A percentile compares a stretch with the other conserved stretches of the same genome.
Evolutionary conservation across 2,797 vertebrate genomes (phyloP).

Genomic region (Enteromius argenteus): DNA sequence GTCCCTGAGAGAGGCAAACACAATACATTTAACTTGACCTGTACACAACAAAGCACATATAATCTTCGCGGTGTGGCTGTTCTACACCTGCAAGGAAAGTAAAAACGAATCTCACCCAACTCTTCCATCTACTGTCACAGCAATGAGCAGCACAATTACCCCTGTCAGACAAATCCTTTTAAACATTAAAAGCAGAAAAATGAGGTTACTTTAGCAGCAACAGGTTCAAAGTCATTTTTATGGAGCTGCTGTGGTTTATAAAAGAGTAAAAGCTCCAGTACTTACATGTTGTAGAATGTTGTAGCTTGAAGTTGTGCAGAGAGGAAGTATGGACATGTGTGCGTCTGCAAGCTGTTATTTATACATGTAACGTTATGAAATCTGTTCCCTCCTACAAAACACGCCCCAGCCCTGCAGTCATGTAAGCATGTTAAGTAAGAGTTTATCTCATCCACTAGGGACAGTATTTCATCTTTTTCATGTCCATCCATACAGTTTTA

Average conservation of each 20-base stretch:
- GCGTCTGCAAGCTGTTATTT: not conserved
- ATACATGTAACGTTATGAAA: constrained; percentile 35
- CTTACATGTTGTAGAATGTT: constrained; percentile 38
- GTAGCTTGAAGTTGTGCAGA: not conserved
- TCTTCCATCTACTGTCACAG: constrained; percentile 71
- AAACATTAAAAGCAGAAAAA: constrained; percentile 7
- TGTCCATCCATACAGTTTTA: not conserved
- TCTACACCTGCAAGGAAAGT: not conserved
- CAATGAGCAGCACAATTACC: constrained; percentile 69
- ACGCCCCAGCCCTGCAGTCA: not conserved
- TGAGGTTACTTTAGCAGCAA: not conserved
- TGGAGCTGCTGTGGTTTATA: not conserved
- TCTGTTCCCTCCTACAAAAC: constrained; percentile 2
- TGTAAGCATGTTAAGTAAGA: constrained; percentile 37
- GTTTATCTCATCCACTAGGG: constrained; percentile 20
- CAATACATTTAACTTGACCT: not conserved
- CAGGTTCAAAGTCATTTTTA: not conserved
- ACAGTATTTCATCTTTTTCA: not conserved
- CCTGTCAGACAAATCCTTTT: constrained; percentile 72
- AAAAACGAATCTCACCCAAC: constrained; percentile 70
- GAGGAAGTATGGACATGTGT: not conserved
- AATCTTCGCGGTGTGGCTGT: not conserved
- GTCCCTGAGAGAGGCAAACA: constrained; percentile 63
- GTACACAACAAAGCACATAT: not conserved
- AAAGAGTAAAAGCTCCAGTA: not conserved